Percentiles rank a stretch among this genome's conserved stretches.
These are phyloP conservation scores for Poecilia wingei DNA, from an alignment of 2,797 vertebrate species.

Conservation along the genomic window DNA sequence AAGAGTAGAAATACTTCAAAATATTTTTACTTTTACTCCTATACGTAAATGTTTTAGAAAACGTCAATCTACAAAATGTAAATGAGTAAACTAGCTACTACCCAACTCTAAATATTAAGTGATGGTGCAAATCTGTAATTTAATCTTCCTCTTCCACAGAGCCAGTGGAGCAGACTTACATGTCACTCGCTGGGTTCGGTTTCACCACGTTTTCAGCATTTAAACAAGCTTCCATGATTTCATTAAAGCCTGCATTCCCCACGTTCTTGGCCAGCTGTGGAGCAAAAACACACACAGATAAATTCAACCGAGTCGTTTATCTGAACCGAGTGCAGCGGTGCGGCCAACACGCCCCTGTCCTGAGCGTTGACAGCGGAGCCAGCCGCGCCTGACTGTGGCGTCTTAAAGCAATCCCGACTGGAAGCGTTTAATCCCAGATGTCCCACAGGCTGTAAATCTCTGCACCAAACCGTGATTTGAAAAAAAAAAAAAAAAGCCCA, in stretches of 20 bases:
- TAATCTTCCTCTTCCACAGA: background rate
- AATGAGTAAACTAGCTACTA: no score
- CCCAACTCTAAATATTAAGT: background rate
- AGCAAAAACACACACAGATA: constrained; percentile 41
- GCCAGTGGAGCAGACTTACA: constrained; percentile 83
- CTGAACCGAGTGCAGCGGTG: constrained; percentile 27
- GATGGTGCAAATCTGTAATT: background rate
- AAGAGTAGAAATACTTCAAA: no score
- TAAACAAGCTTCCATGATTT: constrained; percentile 96
- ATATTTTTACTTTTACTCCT: no score
- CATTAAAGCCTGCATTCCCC: constrained; percentile 97
- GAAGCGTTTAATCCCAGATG: constrained; percentile 47
- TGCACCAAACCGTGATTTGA: constrained; percentile 53
- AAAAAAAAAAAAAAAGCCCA: background rate
- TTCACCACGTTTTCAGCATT: constrained; percentile 89
- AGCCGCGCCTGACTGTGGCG: constrained; percentile 46
- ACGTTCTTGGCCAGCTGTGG: constrained; percentile 98
- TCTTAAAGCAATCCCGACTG: constrained; percentile 50
- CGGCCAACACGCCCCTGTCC: constrained; percentile 26
- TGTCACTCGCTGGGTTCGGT: constrained; percentile 93
- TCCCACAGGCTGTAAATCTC: constrained; percentile 56
- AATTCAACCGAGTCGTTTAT: constrained; percentile 28
- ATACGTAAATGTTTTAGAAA: no score
- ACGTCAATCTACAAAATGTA: no score
- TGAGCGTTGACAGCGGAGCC: constrained; percentile 25